These are phyloP conservation scores for Calonectris borealis DNA, from an alignment of 2,113 vertebrate genomes.

Conservation along the genomic window DNA sequence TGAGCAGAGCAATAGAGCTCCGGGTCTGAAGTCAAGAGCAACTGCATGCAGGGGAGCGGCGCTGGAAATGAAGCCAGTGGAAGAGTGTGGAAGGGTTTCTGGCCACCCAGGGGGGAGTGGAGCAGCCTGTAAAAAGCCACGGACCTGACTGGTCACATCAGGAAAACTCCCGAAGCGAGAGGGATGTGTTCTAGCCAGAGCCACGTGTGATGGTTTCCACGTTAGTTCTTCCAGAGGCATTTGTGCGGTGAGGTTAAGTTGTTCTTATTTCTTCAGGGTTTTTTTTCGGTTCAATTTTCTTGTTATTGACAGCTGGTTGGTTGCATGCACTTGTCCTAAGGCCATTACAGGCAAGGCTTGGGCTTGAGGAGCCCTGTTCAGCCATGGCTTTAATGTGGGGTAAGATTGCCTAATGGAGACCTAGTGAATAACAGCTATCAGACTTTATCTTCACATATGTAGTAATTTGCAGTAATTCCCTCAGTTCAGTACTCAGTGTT, in stretches of 20 bases:
- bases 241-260: not conserved
- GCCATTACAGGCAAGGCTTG: not conserved
- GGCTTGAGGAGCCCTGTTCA: not conserved
- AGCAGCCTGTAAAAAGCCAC: not conserved
- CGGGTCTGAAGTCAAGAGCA: not conserved
- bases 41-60: not conserved
- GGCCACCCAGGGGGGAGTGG: no score
- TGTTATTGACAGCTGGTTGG: not conserved
- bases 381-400: not conserved
- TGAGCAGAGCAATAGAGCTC: not conserved
- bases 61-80: not conserved
- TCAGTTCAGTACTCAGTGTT: not conserved
- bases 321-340: not conserved
- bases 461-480: not conserved
- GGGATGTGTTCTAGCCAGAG: not conserved
- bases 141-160: not conserved
- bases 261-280: not conserved
- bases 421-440: not conserved
- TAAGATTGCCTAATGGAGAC: not conserved
- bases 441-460: accelerated
- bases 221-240: not conserved
- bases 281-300: not conserved
- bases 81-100: not conserved
- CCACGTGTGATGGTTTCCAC: accelerated
- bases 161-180: not conserved